A percentile compares a stretch with the other conserved stretches of the same genome.
Conservation (phyloP, 2,797 vertebrate genomes). For the Kryptopterus vitreolus region DNA sequence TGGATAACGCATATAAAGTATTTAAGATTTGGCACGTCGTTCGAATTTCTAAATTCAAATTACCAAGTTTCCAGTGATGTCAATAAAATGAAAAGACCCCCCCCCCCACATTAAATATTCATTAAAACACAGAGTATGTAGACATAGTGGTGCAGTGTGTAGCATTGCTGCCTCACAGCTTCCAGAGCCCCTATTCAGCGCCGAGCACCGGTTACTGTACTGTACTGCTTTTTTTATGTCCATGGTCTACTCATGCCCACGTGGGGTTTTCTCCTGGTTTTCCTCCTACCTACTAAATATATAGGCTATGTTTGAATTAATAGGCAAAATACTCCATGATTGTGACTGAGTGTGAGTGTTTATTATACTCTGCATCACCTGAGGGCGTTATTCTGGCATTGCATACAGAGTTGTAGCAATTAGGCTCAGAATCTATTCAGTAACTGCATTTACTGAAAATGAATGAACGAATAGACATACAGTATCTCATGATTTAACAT, state of each 20-base stretch:
- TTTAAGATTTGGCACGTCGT: not conserved
- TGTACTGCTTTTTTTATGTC: not conserved
- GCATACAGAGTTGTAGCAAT: not conserved
- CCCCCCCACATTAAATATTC: too few species aligned
- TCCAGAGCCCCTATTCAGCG: not conserved
- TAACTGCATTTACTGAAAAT: not conserved
- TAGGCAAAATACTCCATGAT: too few species aligned
- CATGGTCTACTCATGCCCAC: not conserved
- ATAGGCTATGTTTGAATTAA: not conserved
- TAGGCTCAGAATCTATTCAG: not conserved
- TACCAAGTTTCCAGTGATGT: not conserved
- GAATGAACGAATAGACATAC: not conserved
- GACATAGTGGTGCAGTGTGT: not conserved
- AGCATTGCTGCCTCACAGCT: not conserved
- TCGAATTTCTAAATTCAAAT: not conserved
- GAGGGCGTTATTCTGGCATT: not conserved
- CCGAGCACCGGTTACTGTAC: not conserved
- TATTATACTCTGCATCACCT: not conserved
- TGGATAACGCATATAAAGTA: slow-evolving; percentile 33
- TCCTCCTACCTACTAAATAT: not conserved
- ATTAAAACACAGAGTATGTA: not conserved
- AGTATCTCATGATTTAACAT: not conserved
- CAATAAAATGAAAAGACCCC: not conserved
- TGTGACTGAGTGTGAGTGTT: not conserved
- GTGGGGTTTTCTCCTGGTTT: not conserved